Percentiles rank a stretch among this genome's conserved stretches.
phyloP scores from a whole-genome alignment of 2,888 invertebrate species.

The Nomada hirtipes region DNA sequence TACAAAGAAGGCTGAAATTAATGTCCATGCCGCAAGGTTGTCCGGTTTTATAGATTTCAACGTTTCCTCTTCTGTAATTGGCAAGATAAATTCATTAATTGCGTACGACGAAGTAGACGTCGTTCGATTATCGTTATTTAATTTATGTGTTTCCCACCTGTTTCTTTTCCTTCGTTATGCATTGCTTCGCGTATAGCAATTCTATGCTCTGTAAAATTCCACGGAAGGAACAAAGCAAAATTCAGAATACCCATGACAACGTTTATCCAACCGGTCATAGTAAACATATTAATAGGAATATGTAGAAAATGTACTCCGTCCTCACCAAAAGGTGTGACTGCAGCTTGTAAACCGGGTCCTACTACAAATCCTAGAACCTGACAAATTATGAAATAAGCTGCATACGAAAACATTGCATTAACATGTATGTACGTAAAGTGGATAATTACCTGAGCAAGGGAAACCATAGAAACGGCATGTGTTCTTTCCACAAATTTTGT shows the following conservation, averaged over 20 bases:
- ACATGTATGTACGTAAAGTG: no score
- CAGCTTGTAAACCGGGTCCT: constrained; percentile 93
- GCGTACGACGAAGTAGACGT: constrained; percentile 18
- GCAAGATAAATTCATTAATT: constrained; percentile 18
- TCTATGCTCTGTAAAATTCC: constrained; percentile 90
- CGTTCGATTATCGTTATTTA: neutral
- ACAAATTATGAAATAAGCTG: constrained; percentile 26
- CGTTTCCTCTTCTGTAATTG: constrained; percentile 88
- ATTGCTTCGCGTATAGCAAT: constrained; percentile 93
- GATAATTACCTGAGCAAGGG: constrained; percentile 88
- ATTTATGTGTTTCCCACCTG: constrained; percentile 83
- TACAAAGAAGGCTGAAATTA: constrained; percentile 93
- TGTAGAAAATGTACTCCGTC: constrained; percentile 86
- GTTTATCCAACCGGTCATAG: constrained; percentile 94
- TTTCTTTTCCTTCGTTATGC: constrained; percentile 89
- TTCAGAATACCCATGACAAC: constrained; percentile 90
- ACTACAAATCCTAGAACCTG: constrained; percentile 93
- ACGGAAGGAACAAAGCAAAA: constrained; percentile 90
- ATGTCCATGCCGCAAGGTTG: constrained; percentile 90
- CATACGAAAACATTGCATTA: neutral
- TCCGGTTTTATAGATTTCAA: constrained; percentile 90
- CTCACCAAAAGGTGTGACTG: constrained; percentile 91
- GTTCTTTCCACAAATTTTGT: constrained; percentile 93
- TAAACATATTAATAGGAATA: constrained; percentile 93
- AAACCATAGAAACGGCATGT: constrained; percentile 92